These are phyloP conservation scores for Hypsopygia costalis DNA, from an alignment of 2,888 invertebrate genomes.

Conservation along the genomic window DNA sequence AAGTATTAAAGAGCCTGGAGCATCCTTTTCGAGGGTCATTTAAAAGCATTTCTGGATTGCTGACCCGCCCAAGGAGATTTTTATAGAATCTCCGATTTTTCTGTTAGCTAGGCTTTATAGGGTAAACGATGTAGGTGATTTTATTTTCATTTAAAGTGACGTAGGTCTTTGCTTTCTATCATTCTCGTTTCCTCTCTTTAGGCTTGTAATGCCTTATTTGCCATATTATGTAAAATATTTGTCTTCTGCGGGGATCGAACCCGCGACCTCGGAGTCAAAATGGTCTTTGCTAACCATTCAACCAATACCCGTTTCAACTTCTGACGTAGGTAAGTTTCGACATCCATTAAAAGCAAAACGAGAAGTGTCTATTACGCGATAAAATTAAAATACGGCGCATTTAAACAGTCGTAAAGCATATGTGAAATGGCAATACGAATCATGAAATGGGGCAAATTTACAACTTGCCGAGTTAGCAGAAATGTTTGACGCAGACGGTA, in stretches of 20 bases:
- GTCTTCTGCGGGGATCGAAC: no score
- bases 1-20: constrained; percentile 32
- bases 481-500: not conserved
- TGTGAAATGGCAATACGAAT: constrained; percentile 1
- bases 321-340: no score
- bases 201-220: no score
- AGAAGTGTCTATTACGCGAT: constrained; percentile 10
- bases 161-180: no score
- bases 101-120: no score
- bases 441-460: not conserved
- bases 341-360: not conserved
- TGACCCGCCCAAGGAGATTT: constrained; percentile 8
- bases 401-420: constrained; percentile 10
- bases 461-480: not conserved
- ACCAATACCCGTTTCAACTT: no score
- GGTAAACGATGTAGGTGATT: no score
- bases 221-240: no score
- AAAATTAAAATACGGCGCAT: constrained; percentile 11
- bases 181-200: no score
- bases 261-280: no score
- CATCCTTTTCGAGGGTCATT: constrained; percentile 25
- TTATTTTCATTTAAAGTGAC: no score
- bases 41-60: constrained; percentile 27
- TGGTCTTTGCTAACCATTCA: no score
- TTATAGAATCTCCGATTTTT: constrained; percentile 3